phyloP scores from a whole-genome alignment of 1,140 invertebrate species.

The Atta colombica region DNA sequence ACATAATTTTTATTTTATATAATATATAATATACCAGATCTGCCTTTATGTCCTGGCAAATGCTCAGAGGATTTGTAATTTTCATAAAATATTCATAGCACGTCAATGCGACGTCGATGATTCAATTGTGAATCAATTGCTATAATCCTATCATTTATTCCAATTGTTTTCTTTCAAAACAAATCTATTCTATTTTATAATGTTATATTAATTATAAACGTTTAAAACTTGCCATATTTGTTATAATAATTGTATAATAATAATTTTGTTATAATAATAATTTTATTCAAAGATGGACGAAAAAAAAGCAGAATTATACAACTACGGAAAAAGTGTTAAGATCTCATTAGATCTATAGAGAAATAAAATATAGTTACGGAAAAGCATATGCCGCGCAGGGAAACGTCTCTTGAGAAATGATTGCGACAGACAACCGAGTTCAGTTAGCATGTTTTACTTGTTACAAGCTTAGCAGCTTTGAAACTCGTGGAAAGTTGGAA shows the following conservation, averaged over 20 bases:
- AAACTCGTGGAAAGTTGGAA: conserved; percentile 57
- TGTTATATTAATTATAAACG: not conserved
- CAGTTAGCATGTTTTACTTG: conserved; percentile 54
- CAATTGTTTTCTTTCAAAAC: conserved; percentile 17
- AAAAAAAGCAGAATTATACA: not conserved
- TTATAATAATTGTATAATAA: not conserved
- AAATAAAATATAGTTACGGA: conserved; percentile 11
- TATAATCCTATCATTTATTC: conserved; percentile 4
- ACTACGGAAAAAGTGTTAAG: not conserved
- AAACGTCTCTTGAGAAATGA: conserved; percentile 40
- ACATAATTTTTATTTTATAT: not conserved
- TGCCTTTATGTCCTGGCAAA: not conserved
- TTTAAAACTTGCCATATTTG: not conserved
- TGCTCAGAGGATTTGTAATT: conserved; percentile 27
- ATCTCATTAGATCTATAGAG: conserved; percentile 7
- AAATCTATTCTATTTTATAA: not conserved
- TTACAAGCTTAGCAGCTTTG: conserved; percentile 42
- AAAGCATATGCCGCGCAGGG: not conserved
- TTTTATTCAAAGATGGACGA: not conserved
- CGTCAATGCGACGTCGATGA: conserved; percentile 10
- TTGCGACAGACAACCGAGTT: conserved; percentile 50
- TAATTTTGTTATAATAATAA: not conserved
- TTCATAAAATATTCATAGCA: conserved; percentile 54
- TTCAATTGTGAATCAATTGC: conserved; percentile 13
- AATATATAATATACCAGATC: too few species aligned